These are phyloP conservation scores for Cottoperca gobio DNA, from an alignment of 2,797 vertebrate species.

Conservation along the genomic window DNA sequence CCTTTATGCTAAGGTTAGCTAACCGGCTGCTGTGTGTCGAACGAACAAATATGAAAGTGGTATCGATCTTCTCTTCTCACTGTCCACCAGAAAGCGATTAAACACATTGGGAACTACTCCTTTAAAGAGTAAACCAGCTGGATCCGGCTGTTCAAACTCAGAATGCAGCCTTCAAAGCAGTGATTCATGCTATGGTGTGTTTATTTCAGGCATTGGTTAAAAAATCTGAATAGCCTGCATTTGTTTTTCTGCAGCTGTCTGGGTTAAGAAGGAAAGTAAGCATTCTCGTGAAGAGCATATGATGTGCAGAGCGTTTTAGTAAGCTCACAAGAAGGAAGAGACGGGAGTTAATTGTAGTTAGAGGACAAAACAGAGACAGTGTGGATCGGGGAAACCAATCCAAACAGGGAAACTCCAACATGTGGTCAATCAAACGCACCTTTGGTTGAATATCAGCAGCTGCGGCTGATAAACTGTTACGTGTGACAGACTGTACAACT, in stretches of 20 bases:
- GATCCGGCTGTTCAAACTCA: background rate
- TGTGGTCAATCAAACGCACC: conserved; percentile 1
- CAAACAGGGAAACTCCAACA: background rate
- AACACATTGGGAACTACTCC: background rate
- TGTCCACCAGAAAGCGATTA: no score
- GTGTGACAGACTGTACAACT: background rate
- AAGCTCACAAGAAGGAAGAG: background rate
- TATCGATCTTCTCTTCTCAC: background rate
- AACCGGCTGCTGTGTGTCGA: background rate
- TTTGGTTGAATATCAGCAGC: background rate
- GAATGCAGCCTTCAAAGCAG: background rate
- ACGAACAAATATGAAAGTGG: background rate
- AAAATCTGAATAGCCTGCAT: no score
- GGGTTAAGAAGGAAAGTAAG: background rate
- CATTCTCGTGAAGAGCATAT: background rate
- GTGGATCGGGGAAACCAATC: background rate
- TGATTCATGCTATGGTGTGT: background rate
- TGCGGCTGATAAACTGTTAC: background rate
- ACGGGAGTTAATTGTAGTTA: background rate
- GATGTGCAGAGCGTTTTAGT: no score
- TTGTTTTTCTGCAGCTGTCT: background rate
- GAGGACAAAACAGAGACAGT: no score
- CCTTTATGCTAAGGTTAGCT: background rate
- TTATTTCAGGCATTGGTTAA: no score
- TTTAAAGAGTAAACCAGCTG: background rate